phyloP scores from a whole-genome alignment of 2,797 vertebrate genomes.

The Coilia nasus region DNA sequence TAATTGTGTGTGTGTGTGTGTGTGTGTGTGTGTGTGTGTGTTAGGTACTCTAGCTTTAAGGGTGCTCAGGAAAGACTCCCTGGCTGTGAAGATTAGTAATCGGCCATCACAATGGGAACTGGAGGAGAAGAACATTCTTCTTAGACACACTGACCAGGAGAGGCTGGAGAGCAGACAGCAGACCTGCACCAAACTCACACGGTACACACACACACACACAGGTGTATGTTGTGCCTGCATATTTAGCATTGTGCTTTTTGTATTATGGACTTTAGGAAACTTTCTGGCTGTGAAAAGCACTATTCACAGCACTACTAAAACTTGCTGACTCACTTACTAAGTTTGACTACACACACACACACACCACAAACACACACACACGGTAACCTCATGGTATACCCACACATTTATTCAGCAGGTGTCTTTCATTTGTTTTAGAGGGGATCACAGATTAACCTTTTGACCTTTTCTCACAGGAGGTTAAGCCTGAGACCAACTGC shows the following conservation, averaged over 20 bases:
- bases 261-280: no score
- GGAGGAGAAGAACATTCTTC: slow-evolving; percentile 97
- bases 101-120: slow-evolving; percentile 92
- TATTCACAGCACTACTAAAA: no score
- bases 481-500: slow-evolving; percentile 95
- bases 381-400: background rate
- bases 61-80: slow-evolving; percentile 91
- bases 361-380: background rate
- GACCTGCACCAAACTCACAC: slow-evolving; percentile 93
- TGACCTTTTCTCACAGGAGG: slow-evolving; percentile 79
- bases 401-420: slow-evolving; percentile 11
- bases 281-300: no score
- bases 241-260: no score
- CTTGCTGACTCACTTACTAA: no score
- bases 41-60: slow-evolving; percentile 91
- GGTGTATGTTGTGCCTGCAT: background rate
- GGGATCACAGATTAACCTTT: background rate
- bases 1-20: slow-evolving; percentile 8
- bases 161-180: slow-evolving; percentile 89
- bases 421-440: slow-evolving; percentile 13
- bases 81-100: slow-evolving; percentile 96
- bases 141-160: slow-evolving; percentile 90
- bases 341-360: slow-evolving; percentile 15
- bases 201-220: slow-evolving; percentile 70
- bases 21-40: slow-evolving; percentile 28